Conservation (phyloP, 2,113 vertebrate genomes). For the Poeciliopsis prolifica region DNA sequence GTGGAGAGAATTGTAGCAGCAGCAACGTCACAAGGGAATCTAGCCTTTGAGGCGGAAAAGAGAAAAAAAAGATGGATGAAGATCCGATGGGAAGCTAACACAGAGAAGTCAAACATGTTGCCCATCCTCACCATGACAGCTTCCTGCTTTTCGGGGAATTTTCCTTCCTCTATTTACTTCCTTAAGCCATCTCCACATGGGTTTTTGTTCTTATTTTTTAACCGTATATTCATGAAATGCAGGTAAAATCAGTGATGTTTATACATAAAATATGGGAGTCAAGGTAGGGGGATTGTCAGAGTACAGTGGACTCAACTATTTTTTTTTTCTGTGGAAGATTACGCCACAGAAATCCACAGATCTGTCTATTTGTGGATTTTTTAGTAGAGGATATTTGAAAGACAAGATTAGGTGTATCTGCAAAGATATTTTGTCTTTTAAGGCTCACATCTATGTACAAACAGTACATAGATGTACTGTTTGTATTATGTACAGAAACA, state of each 20-base stretch:
- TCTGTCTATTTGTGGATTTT: too few species aligned
- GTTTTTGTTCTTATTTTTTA: too few species aligned
- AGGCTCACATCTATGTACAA: too few species aligned
- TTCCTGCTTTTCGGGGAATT: conserved; percentile 18
- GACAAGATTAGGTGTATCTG: too few species aligned
- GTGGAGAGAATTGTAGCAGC: conserved; percentile 22
- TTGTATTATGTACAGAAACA: too few species aligned
- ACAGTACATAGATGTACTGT: too few species aligned
- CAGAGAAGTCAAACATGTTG: conserved; percentile 17
- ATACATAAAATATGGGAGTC: background rate
- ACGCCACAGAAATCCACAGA: too few species aligned
- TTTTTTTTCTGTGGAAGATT: too few species aligned
- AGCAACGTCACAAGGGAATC: conserved; percentile 31
- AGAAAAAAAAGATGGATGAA: conserved; percentile 21
- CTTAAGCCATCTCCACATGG: background rate
- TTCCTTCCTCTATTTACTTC: conserved; percentile 20
- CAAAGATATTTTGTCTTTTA: too few species aligned
- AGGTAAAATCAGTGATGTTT: too few species aligned
- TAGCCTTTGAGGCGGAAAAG: conserved; percentile 26
- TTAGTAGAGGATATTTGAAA: too few species aligned
- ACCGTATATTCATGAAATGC: too few species aligned
- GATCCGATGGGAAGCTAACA: conserved; percentile 25
- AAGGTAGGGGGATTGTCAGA: background rate
- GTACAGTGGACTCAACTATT: background rate
- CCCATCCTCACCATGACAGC: conserved; percentile 50